Base-by-base conservation (phyloP, 1,140 invertebrate species). In the silkworm (Bombyx mori) region DNA sequence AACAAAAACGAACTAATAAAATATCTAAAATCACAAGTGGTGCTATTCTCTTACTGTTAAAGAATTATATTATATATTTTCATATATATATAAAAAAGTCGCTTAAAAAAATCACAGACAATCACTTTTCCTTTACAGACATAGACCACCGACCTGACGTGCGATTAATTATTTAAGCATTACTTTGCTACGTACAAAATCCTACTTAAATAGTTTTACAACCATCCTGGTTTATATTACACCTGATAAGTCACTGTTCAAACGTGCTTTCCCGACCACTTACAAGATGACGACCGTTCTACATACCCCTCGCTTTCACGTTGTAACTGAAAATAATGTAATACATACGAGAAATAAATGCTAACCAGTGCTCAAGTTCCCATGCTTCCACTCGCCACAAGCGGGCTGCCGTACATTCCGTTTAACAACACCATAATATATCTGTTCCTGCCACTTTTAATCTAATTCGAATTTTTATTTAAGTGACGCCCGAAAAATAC, bases 51-150 rank as follows among this genome's bases (percentile, higher is more conserved):
- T 88, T 88, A 87, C 78, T 87, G 82, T 88, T 88, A 86, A 83
- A 82, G 78, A 80, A 84, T 88, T 81, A 82, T 71, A 77, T 77
- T 75, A 77, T 79, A 68, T 77, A 35, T 35, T 35, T 82, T 62
- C 73, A 71, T 79, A 81, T 86, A 88, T 86, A 86, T 86, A 86
- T 88, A 86, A 88, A 88, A 89, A 88, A 86, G 88, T 88, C 84
- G 86, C 87, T 88, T 89, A 88, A 89, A 89, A 87, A 88, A 89
- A 89, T 89, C 88, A 89, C 88, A 89, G 88, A 89, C 86, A 88
- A 86, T 87, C 84, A 88, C 86, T 86, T 89, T 80, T 73, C 77
- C 77, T 88, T 86, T 87, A 88, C 82, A 88, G 75, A 89, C 86
- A 86, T 78, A 82, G 83, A 86, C 85, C 85, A 87, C 70, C 80